phyloP scores from a whole-genome alignment of 2,888 invertebrate genomes.

The Hololepta plana region DNA sequence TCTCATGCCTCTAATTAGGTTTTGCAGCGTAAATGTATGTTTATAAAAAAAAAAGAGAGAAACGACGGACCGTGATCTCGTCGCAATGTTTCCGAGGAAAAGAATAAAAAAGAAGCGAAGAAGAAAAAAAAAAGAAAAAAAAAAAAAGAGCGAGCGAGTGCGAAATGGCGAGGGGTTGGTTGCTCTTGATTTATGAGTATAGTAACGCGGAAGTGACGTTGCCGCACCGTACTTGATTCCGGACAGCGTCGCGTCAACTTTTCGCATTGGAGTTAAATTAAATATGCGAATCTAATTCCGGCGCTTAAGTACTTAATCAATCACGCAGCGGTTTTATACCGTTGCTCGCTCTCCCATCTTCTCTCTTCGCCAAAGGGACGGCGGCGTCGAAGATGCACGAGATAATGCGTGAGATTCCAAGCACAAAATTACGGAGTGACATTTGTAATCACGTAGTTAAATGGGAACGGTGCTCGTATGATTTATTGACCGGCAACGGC shows the following conservation, averaged over 20 bases:
- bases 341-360: too few species aligned
- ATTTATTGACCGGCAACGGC: constrained; percentile 20
- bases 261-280: constrained; percentile 20
- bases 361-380: too few species aligned
- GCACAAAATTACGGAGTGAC: constrained; percentile 21
- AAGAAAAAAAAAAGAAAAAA: constrained; percentile 16
- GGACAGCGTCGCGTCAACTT: constrained; percentile 14
- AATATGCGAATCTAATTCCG: constrained; percentile 28
- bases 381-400: constrained; percentile 7
- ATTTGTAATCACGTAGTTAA: constrained; percentile 23
- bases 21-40: constrained; percentile 19
- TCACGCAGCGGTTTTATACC: constrained; percentile 19
- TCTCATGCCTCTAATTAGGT: constrained; percentile 27
- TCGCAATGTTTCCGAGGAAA: too few species aligned
- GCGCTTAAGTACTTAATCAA: constrained; percentile 27
- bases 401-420: constrained; percentile 15
- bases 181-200: constrained; percentile 27
- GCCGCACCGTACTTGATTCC: constrained; percentile 13
- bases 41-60: constrained; percentile 16
- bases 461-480: constrained; percentile 21
- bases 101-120: too few species aligned
- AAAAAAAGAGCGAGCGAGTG: constrained; percentile 7
- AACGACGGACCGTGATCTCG: constrained; percentile 14
- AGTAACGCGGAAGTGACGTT: constrained; percentile 22
- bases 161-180: constrained; percentile 26